Evolutionary conservation across 2,888 invertebrate genomes (phyloP), one percentile per base, ranked within the genome.

Genomic region (Tholera decimalis): DNA sequence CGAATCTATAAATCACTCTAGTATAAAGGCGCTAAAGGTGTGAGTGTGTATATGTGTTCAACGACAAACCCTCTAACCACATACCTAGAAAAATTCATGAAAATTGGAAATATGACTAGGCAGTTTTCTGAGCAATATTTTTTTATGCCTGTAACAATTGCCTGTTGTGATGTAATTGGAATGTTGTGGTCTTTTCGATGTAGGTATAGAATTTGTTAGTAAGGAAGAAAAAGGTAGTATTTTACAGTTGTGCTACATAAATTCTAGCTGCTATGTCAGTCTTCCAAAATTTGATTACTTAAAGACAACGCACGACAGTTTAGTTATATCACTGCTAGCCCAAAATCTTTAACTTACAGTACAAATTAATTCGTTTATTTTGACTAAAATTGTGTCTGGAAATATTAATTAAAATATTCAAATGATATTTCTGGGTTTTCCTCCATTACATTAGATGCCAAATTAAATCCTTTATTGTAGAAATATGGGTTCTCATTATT

Each of bases 81-180:
- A 44, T 30, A 4, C 37, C 30, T 30, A 43, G 15, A 61, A 58
- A 35, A 43, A 47, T 54, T 44, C 51, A 56, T 62, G 62, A 76
- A 72, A 61, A 70, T 75, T 76, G 50, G 69, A 69, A 72, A 26
- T 46, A 56, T 73, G 72, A 73, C 62, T n/a, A 20, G 22, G 71
- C 68, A 13, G 7, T 51, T 26, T 60, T 13, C 50, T 39, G 20
- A 18, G 18, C 26, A 28, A 54, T 57, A 51, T 76, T 41, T 37
- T 53, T 70, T 44, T 55, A 30, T 24, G 26, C 20, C 28, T 70
- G 3, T n/a, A 24, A 33, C 53, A 56, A 30, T 55, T 3, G 24
- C 50, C 15, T n/a, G 60, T 54, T 76, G 68, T 33, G 20, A 30
- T 54, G 39, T 59, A 50, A 75, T 59, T 50, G 49, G 47, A 54